Conservation (phyloP, 23 tunicate species). For the Clavelina lepadiformis region DNA sequence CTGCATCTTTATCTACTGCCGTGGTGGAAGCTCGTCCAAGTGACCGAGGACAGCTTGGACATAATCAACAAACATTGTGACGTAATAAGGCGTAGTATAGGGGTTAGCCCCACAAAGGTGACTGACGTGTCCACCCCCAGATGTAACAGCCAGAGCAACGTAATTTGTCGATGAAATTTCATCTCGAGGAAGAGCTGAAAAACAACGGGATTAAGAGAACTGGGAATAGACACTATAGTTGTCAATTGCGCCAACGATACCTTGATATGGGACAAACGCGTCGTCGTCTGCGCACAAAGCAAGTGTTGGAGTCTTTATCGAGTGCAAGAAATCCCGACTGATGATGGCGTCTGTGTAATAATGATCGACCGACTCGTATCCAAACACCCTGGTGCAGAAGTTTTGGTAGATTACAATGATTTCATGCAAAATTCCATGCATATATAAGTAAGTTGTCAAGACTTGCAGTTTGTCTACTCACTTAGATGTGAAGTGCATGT, state of each 20-base stretch:
- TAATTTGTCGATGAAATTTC: conserved; percentile 49
- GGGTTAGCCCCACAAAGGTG: conserved; percentile 68
- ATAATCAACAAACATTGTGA: conserved; percentile 48
- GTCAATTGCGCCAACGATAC: conserved; percentile 34
- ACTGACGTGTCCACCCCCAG: conserved; percentile 87
- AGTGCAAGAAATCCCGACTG: conserved; percentile 27
- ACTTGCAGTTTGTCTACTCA: too few relatives aligned
- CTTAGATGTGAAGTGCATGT: conserved; percentile 56
- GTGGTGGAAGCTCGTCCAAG: conserved; percentile 22
- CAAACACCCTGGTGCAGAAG: conserved; percentile 33
- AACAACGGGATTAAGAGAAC: neutral
- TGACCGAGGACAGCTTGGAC: conserved; percentile 26
- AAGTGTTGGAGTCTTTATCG: conserved; percentile 54
- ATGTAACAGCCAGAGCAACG: conserved; percentile 75
- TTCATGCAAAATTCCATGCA: neutral
- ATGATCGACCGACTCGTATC: conserved; percentile 78
- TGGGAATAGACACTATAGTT: neutral
- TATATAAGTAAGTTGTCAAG: neutral
- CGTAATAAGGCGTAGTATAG: conserved; percentile 55
- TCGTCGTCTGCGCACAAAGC: conserved; percentile 67
- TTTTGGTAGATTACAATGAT: neutral
- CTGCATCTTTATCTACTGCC: too few relatives aligned
- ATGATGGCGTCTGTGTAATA: conserved; percentile 65
- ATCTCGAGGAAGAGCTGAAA: conserved; percentile 59
- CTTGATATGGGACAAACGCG: conserved; percentile 55